phyloP scores from a whole-genome alignment of 2,888 invertebrate species.

The Zygaena filipendulae region DNA sequence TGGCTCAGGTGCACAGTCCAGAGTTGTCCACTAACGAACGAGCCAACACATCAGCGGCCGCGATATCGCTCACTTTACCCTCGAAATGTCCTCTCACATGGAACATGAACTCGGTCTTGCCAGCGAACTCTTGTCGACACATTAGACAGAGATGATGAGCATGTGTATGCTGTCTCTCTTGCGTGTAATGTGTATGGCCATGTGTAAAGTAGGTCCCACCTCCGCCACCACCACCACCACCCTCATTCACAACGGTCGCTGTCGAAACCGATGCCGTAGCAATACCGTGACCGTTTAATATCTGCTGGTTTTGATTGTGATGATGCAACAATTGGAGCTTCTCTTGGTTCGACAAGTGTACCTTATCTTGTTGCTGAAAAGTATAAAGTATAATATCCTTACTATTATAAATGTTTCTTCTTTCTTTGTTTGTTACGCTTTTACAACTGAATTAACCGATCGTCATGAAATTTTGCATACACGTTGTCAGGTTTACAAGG shows the following conservation, averaged over 20 bases:
- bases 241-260: slow-evolving; percentile 54
- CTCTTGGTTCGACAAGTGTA: slow-evolving; percentile 58
- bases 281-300: slow-evolving; percentile 54
- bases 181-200: slow-evolving; percentile 56
- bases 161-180: slow-evolving; percentile 54
- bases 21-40: slow-evolving; percentile 64
- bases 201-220: slow-evolving; percentile 54
- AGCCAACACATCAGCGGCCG: slow-evolving; percentile 61
- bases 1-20: slow-evolving; percentile 65
- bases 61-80: slow-evolving; percentile 61
- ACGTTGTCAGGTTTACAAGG: too few relatives aligned
- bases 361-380: slow-evolving; percentile 57
- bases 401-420: too few relatives aligned
- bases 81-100: slow-evolving; percentile 75
- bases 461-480: too few relatives aligned
- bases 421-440: too few relatives aligned
- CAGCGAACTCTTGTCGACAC: slow-evolving; percentile 74
- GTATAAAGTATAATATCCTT: slow-evolving; percentile 1
- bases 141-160: slow-evolving; percentile 71
- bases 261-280: slow-evolving; percentile 54
- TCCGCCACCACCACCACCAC: slow-evolving; percentile 30
- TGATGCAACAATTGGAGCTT: slow-evolving; percentile 57
- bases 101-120: slow-evolving; percentile 76
- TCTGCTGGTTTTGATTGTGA: slow-evolving; percentile 61
- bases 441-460: too few relatives aligned